A percentile compares a stretch with the other conserved stretches of the same genome.
These are phyloP conservation scores for Caenorhabditis tropicalis DNA, from an alignment of 1,140 invertebrate species.

Conservation along the genomic window DNA sequence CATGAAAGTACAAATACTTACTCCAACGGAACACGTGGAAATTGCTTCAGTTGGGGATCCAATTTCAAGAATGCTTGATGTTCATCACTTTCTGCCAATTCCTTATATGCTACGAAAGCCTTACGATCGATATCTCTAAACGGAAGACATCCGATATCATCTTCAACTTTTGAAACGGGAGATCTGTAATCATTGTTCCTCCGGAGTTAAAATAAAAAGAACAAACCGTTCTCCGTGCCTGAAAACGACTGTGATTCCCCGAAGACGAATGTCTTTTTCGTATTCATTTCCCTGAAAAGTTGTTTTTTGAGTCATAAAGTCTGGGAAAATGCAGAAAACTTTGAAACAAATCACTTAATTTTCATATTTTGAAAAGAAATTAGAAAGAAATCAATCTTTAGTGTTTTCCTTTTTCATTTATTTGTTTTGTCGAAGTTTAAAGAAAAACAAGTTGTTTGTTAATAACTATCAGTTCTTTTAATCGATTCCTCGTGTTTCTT, in stretches of 20 bases:
- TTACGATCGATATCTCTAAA: constrained; percentile 47
- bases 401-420: too few species aligned
- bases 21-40: background rate
- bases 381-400: too few species aligned
- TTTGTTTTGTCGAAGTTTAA: too few species aligned
- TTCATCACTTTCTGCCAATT: constrained; percentile 34
- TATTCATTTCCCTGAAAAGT: constrained; percentile 29
- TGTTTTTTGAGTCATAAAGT: too few species aligned
- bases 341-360: too few species aligned
- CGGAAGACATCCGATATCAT: constrained; percentile 41
- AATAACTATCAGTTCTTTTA: too few species aligned
- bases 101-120: constrained; percentile 13
- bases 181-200: background rate
- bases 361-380: too few species aligned
- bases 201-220: background rate
- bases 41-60: constrained; percentile 40
- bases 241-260: constrained; percentile 41
- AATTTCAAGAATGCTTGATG: constrained; percentile 38
- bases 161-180: background rate
- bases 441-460: too few species aligned
- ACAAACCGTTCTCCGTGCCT: constrained; percentile 51
- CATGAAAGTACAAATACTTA: background rate
- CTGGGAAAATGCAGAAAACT: too few species aligned
- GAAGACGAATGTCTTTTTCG: constrained; percentile 11
- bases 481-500: background rate